A percentile compares a stretch with the other conserved stretches of the same genome.
phyloP scores from a whole-genome alignment of 1,140 invertebrate genomes.

The Amphibalanus amphitrite region DNA sequence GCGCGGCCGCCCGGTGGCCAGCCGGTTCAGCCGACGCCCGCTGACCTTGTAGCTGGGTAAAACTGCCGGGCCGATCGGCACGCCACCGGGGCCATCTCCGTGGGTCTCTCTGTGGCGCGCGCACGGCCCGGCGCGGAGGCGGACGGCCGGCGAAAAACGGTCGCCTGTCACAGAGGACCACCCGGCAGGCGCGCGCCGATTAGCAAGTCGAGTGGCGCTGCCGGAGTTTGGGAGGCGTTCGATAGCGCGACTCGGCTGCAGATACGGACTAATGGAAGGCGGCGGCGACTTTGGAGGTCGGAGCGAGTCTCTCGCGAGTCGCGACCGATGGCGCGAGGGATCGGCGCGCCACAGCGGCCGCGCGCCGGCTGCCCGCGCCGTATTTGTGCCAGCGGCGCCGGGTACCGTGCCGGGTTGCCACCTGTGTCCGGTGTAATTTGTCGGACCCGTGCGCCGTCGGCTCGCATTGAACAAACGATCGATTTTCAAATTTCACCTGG shows the following conservation, averaged over 20 bases:
- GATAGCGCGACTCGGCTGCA: background rate
- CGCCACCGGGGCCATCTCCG: too few species aligned
- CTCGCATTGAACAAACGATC: background rate
- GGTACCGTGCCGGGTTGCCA: background rate
- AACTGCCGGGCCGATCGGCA: too few species aligned
- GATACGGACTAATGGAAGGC: background rate
- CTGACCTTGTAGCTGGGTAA: too few species aligned
- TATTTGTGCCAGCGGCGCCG: background rate
- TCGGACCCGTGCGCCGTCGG: background rate
- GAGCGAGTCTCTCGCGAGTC: too few species aligned
- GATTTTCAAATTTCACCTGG: background rate
- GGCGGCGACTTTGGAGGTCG: too few species aligned
- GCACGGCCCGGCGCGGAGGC: too few species aligned
- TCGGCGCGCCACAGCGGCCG: too few species aligned
- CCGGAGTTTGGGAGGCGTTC: background rate
- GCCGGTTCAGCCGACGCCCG: too few species aligned
- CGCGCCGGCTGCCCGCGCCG: too few species aligned
- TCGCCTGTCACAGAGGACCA: background rate
- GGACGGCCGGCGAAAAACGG: background rate
- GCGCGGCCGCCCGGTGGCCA: too few species aligned
- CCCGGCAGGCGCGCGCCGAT: background rate
- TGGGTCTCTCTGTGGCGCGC: too few species aligned
- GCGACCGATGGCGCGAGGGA: too few species aligned
- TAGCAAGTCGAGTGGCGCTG: background rate
- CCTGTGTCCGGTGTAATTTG: constrained; percentile 1